These are phyloP conservation scores for Gnatocerus cornutus DNA, from an alignment of 2,888 invertebrate species.

Conservation along the genomic window DNA sequence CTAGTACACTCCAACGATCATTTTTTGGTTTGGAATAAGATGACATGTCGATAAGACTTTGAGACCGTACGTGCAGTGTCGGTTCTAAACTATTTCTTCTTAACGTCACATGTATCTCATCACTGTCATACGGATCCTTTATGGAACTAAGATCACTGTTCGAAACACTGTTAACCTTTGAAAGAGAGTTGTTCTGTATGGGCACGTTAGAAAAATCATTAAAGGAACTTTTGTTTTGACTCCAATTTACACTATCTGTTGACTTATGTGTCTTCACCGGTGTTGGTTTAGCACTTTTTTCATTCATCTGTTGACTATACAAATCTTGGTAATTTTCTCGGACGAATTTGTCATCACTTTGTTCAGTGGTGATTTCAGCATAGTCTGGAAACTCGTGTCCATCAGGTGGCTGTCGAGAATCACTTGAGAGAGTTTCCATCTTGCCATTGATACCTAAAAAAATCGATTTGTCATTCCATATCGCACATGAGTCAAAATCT, in stretches of 20 bases:
- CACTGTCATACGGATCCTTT: conserved; percentile 38
- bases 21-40: conserved; percentile 60
- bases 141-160: conserved; percentile 58
- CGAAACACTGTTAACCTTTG: conserved; percentile 57
- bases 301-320: conserved; percentile 28
- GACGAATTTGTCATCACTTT: conserved; percentile 28
- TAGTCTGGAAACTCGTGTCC: conserved; percentile 87
- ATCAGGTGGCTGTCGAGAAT: conserved; percentile 86
- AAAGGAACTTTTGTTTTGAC: conserved; percentile 51
- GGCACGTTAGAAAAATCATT: conserved; percentile 42
- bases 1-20: conserved; percentile 80
- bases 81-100: conserved; percentile 52
- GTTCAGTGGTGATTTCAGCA: conserved; percentile 72
- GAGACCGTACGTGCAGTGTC: conserved; percentile 70
- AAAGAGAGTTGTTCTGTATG: conserved; percentile 43
- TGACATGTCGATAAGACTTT: conserved; percentile 72
- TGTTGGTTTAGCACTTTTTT: conserved; percentile 23
- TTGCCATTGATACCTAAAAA: conserved; percentile 68
- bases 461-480: neutral
- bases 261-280: conserved; percentile 38
- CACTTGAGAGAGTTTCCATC: conserved; percentile 74
- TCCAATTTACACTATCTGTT: conserved; percentile 49
- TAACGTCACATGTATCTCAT: conserved; percentile 51
- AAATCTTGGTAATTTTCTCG: conserved; percentile 35
- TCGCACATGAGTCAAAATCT: conserved; percentile 8